phyloP scores from a whole-genome alignment of 2,888 invertebrate genomes.

The Platycheirus rosarum region DNA sequence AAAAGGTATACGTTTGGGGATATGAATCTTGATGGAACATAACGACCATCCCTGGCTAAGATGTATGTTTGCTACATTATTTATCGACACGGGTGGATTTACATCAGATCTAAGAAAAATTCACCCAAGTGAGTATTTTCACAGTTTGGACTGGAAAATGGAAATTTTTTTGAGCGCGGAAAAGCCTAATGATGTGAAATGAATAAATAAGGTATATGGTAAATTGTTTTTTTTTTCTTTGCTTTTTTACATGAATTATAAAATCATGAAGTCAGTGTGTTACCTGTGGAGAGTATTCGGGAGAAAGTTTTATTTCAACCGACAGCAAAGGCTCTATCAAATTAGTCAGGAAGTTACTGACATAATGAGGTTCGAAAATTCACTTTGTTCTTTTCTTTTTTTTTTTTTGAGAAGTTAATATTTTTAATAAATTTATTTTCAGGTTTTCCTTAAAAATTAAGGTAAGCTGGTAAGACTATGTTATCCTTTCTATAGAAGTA shows the following conservation, averaged over 20 bases:
- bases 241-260: background rate
- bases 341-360: too few relatives aligned
- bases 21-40: conserved; percentile 44
- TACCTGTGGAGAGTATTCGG: too few relatives aligned
- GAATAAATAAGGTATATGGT: conserved; percentile 11
- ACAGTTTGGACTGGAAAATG: conserved; percentile 55
- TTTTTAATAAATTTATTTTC: too few relatives aligned
- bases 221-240: conserved; percentile 18
- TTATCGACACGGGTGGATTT: conserved; percentile 68
- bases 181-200: conserved; percentile 26
- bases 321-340: too few relatives aligned
- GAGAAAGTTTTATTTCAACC: too few relatives aligned
- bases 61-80: conserved; percentile 67
- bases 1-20: conserved; percentile 3
- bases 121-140: conserved; percentile 64
- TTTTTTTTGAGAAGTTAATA: too few relatives aligned
- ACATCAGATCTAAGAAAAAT: conserved; percentile 66
- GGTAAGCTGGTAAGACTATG: too few relatives aligned
- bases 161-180: conserved; percentile 37
- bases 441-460: too few relatives aligned
- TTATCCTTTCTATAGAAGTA: too few relatives aligned
- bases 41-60: conserved; percentile 33
- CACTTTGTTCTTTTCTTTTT: too few relatives aligned
- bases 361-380: too few relatives aligned
- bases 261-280: too few relatives aligned